Conservation (phyloP, 2,888 invertebrate species). For the Leucania comma region DNA sequence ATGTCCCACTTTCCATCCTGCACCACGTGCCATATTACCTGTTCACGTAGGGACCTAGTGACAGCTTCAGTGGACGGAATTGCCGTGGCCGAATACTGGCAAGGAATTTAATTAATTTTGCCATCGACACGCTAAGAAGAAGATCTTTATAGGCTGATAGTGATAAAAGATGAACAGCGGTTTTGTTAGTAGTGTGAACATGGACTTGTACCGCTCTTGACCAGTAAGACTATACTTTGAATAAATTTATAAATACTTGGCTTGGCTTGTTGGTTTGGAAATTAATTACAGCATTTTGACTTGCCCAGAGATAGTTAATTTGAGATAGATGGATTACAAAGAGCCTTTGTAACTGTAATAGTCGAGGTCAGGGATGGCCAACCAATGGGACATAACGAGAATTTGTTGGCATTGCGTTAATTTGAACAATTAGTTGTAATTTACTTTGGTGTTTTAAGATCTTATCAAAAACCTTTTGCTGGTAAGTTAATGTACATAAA, state of each 20-base stretch:
- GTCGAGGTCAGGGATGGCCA: slow-evolving; percentile 26
- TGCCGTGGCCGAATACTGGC: too few relatives aligned
- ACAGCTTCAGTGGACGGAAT: too few relatives aligned
- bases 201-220: background rate
- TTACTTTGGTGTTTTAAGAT: background rate
- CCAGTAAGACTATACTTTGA: background rate
- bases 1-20: too few relatives aligned
- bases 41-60: too few relatives aligned
- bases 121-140: too few relatives aligned
- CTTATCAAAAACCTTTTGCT: too few relatives aligned
- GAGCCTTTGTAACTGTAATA: slow-evolving; percentile 39
- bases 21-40: too few relatives aligned
- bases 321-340: slow-evolving; percentile 44
- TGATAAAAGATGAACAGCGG: too few relatives aligned
- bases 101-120: too few relatives aligned
- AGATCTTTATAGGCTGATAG: too few relatives aligned
- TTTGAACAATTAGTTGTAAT: background rate
- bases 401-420: background rate
- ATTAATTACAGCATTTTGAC: slow-evolving; percentile 39
- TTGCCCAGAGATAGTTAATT: slow-evolving; percentile 43
- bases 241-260: slow-evolving; percentile 26
- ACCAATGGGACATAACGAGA: slow-evolving; percentile 5
- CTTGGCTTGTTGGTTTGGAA: slow-evolving; percentile 36
- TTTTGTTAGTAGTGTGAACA: background rate
- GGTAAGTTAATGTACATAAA: too few relatives aligned